Evolutionary conservation across 2,888 invertebrate genomes (phyloP), one percentile per base, ranked within the genome.

Genomic region (Dicyrtoma fusca): DNA sequence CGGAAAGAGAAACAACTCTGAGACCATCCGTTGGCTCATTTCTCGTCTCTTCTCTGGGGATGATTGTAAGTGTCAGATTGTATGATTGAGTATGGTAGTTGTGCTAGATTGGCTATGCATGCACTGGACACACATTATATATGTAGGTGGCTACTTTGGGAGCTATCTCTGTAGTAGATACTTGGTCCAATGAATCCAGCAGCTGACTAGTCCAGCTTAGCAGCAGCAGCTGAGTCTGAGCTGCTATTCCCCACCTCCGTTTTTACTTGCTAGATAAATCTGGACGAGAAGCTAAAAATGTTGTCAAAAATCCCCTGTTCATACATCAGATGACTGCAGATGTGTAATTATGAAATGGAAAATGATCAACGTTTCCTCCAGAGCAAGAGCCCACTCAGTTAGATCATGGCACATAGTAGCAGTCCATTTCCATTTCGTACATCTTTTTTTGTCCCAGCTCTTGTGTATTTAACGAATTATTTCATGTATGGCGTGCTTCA

Each of bases 51-150:
- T 55, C 68, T 66, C 74, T 55, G 63, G 71, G 69, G 59, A 74
- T 74, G 74, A 74, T 74, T 72, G 74, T 74, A 74, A 74, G 74
- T 74, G 74, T 74, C 74, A 74, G 72, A 71, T 68, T 74, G 49
- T 71, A 74, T 74, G 74, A 74, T 74, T 74, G 75, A 75, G 73
- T 71, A 69, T 45, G 65, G 71, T 66, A 72, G 66, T 72, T 72
- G 66, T 57, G 63, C 53, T 63, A 49, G 23, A 71, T 71, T 71
- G 68, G 45, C 6, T 55, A 68, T 34, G 51, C 45, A 44, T 44
- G 10, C 45, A 44, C 14, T 17, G 14, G 13, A 47, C 53, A 19
- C 14, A 53, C 21, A 53, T 19, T 11, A 21, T 55, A 13, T 55
- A 14, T 55, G 55, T 23, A 55, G 8, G 19, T 14, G 1, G 49